Conservation (phyloP, 2,888 invertebrate species). For the Cryptophagus acutangulus region DNA sequence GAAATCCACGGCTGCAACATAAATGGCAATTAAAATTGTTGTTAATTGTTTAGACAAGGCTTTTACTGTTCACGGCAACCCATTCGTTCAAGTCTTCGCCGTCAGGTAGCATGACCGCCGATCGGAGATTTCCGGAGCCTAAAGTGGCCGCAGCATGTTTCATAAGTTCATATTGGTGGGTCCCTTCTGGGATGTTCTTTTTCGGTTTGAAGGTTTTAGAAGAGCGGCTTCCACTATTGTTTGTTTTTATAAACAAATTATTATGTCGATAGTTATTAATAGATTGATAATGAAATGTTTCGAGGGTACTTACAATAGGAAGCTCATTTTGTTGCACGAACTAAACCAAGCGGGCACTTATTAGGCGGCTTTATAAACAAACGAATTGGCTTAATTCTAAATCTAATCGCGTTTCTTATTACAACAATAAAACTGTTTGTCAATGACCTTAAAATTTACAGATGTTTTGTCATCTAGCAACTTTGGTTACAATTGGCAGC, state of each 20-base stretch:
- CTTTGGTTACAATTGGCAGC: no score
- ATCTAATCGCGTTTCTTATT: no score
- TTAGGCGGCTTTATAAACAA: no score
- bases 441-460: no score
- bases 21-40: conserved; percentile 1
- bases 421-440: no score
- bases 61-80: conserved; percentile 99
- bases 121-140: conserved; percentile 92
- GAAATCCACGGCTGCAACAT: conserved; percentile 88
- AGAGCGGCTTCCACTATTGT: conserved; percentile 76
- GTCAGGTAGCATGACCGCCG: conserved; percentile 95
- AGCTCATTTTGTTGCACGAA: conserved; percentile 50
- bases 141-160: conserved; percentile 98
- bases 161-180: conserved; percentile 98
- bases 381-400: no score
- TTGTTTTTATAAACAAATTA: conserved; percentile 11
- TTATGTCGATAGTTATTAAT: no score
- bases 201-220: conserved; percentile 98
- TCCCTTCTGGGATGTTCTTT: conserved; percentile 97
- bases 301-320: conserved; percentile 57
- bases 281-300: conserved; percentile 20
- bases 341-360: no score
- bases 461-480: no score
- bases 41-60: conserved; percentile 3
- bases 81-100: conserved; percentile 99